Evolutionary conservation across 2,113 vertebrate genomes (phyloP).

Genomic region (Blennius ocellaris): DNA sequence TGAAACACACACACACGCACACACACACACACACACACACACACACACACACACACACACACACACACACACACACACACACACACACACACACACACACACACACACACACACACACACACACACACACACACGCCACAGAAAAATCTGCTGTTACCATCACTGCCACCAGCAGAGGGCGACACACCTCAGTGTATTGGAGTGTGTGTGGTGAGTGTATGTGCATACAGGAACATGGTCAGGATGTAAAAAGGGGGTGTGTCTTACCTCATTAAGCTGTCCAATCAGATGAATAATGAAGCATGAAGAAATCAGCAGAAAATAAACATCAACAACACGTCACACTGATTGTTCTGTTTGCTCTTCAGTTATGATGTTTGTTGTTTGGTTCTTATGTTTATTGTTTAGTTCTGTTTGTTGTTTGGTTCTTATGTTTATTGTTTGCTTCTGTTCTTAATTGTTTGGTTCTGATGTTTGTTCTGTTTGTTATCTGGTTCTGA

Average conservation of each 20-base stretch:
- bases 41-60: not conserved
- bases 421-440: too few species aligned
- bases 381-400: too few species aligned
- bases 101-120: too few species aligned
- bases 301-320: conserved; percentile 58
- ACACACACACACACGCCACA: not conserved
- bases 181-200: not conserved
- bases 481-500: too few species aligned
- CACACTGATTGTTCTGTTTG: too few species aligned
- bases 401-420: too few species aligned
- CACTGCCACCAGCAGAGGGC: not conserved
- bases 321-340: too few species aligned
- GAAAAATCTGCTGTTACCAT: too few species aligned
- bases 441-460: too few species aligned
- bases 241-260: conserved; percentile 23
- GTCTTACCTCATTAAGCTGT: conserved; percentile 79
- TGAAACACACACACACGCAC: conserved; percentile 77
- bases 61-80: conserved; percentile 24
- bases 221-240: not conserved
- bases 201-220: conserved; percentile 9
- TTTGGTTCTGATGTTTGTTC: too few species aligned
- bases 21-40: too few species aligned
- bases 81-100: conserved; percentile 42
- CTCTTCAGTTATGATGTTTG: too few species aligned
- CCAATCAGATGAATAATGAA: conserved; percentile 72